Evolutionary conservation across 2,797 vertebrate genomes (phyloP), one percentile per base, ranked within the genome.

Genomic region (Notoglanidium macrostoma): DNA sequence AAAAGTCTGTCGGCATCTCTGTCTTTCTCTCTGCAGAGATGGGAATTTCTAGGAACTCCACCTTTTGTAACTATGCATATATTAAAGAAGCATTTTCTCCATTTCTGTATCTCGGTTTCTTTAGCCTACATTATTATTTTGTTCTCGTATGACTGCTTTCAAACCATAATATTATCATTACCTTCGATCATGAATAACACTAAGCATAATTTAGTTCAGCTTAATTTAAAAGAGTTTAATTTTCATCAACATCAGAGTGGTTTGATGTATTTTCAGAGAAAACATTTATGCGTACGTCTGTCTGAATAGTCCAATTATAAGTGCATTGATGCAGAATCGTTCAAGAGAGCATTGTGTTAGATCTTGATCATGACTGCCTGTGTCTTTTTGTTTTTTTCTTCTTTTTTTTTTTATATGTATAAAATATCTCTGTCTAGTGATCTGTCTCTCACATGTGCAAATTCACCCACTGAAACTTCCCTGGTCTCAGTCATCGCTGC

Each of bases 401-500:
- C 2, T 35, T 35, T 35, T 35, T 35, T 35, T 35, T 35, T 35
- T 35, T 35, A 5, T 68, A 68, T 68, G 35, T 68, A 68, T 68
- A 35, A 19, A 35, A 44, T 72, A 21, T 72, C 19, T 46, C 29
- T 63, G 55, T 79, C 17, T 35, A 46, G 15, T 65, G 73, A 49
- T 83, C 51, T 76, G 14, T 68, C 63, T 87, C 8, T 78, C 76
- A 35, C 51, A 55, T 32, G 54, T 57, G 14, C 59, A 46, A 63
- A 63, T n/a, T 40, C 8, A 2, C 10, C 12, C 82, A 67, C 54
- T 81, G 87, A 85, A 83, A 84, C 89, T 86, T 87, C 54, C 85
- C 54, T 57, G 89, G 87, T 85, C 76, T 83, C 85, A 51, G 83
- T 87, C 84, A 68, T 65, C 84, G 86, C 79, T 83, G 85, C 87